A percentile compares a stretch with the other conserved stretches of the same genome.
Evolutionary conservation across 2,113 vertebrate species (phyloP).

Genomic region (Xyliphius kryptos): DNA sequence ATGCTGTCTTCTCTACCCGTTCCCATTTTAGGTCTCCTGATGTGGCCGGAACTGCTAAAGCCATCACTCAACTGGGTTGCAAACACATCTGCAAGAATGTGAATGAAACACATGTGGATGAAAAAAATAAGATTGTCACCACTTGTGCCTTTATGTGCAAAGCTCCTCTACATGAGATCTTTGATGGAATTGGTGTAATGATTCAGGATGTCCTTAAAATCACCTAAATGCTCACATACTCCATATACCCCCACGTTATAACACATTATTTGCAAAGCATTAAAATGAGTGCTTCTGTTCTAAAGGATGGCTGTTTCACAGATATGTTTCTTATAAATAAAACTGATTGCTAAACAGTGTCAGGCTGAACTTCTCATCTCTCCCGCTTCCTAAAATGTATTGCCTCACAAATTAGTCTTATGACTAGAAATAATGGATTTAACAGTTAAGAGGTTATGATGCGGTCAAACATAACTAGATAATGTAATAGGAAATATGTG

Average conservation of each 20-base stretch:
- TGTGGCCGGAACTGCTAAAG: slow-evolving; percentile 60
- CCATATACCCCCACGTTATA: not conserved
- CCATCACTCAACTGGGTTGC: slow-evolving; percentile 65
- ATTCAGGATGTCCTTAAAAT: slow-evolving; percentile 63
- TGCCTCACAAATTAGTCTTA: too few species aligned
- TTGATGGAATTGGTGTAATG: slow-evolving; percentile 68
- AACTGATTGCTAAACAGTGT: not conserved
- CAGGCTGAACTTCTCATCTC: too few species aligned
- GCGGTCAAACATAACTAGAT: too few species aligned
- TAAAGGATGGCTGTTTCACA: too few species aligned
- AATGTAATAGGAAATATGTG: too few species aligned
- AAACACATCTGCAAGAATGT: slow-evolving; percentile 67
- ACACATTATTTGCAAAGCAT: not conserved
- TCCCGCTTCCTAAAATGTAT: too few species aligned
- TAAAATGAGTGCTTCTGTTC: too few species aligned
- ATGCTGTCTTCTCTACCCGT: not conserved
- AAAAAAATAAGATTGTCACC: slow-evolving; percentile 67
- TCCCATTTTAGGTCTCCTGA: slow-evolving; percentile 61
- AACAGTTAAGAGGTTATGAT: too few species aligned
- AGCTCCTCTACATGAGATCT: slow-evolving; percentile 67
- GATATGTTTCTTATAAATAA: not conserved
- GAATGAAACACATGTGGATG: slow-evolving; percentile 64
- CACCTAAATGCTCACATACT: slow-evolving; percentile 36
- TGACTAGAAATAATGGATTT: too few species aligned
- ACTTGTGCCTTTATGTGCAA: slow-evolving; percentile 73